phyloP scores from a whole-genome alignment of 2,113 vertebrate genomes.

The Stigmatopora nigra region DNA sequence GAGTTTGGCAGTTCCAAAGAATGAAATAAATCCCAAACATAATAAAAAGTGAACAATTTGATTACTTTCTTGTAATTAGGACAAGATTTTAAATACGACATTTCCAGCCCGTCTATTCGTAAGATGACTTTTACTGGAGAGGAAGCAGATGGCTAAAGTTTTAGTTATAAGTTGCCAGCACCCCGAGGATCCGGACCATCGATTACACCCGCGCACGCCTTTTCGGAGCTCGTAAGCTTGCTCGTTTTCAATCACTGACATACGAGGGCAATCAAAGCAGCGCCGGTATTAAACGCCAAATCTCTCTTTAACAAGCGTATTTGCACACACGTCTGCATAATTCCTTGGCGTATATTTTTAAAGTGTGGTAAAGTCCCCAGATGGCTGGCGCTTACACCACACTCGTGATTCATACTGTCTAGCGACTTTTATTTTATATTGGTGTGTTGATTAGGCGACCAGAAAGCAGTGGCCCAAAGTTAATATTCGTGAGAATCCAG shows the following conservation, averaged over 20 bases:
- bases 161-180: slow-evolving; percentile 57
- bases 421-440: slow-evolving; percentile 27
- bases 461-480: not conserved
- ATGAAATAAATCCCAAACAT: not conserved
- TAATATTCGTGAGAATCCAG: not conserved
- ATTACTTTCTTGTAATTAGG: not conserved
- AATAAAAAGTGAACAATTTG: not conserved
- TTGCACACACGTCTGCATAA: slow-evolving; percentile 22
- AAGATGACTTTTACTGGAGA: slow-evolving; percentile 55
- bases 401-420: slow-evolving; percentile 8
- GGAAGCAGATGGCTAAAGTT: slow-evolving; percentile 58
- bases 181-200: slow-evolving; percentile 51
- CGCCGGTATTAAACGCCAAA: slow-evolving; percentile 43
- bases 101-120: slow-evolving; percentile 27
- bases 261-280: slow-evolving; percentile 41
- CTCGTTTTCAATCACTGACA: slow-evolving; percentile 42
- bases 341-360: slow-evolving; percentile 21
- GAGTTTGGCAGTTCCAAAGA: not conserved
- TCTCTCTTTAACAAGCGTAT: slow-evolving; percentile 44
- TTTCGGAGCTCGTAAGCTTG: slow-evolving; percentile 25
- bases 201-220: slow-evolving; percentile 34
- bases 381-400: slow-evolving; percentile 35
- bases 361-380: slow-evolving; percentile 26
- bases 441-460: not conserved
- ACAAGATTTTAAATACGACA: not conserved